Conservation (phyloP, 2,888 invertebrate genomes). For the Ernsta delagoae region DNA sequence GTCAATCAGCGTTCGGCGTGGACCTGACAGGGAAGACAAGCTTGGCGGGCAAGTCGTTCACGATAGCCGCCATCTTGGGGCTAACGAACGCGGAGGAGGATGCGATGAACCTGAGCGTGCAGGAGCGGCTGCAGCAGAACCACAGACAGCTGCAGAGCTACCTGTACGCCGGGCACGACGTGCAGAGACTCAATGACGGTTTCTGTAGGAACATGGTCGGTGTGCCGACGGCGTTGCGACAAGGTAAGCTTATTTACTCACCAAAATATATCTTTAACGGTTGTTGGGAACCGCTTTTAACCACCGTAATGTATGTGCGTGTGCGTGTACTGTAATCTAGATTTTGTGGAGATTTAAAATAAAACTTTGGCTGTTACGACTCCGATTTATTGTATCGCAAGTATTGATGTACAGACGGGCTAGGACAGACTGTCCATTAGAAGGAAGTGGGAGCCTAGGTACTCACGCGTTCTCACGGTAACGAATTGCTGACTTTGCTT, state of each 20-base stretch:
- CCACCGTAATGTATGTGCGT: too few species aligned
- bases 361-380: too few species aligned
- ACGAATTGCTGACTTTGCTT: too few species aligned
- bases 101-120: slow-evolving; percentile 84
- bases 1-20: slow-evolving; percentile 72
- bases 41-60: slow-evolving; percentile 89
- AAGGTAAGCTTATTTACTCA: slow-evolving; percentile 62
- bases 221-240: slow-evolving; percentile 61
- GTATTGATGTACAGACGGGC: too few species aligned
- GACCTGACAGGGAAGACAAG: slow-evolving; percentile 75
- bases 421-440: too few species aligned
- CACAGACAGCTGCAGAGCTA: slow-evolving; percentile 75
- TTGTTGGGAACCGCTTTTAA: too few species aligned
- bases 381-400: too few species aligned
- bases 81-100: slow-evolving; percentile 84
- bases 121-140: slow-evolving; percentile 73
- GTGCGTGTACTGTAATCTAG: too few species aligned
- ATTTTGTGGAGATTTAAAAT: too few species aligned
- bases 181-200: slow-evolving; percentile 70
- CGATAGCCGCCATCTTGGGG: slow-evolving; percentile 95
- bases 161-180: slow-evolving; percentile 69
- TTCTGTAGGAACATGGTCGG: slow-evolving; percentile 67
- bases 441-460: too few species aligned
- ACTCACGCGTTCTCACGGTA: too few species aligned
- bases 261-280: too few species aligned